Percentiles rank a stretch among this genome's conserved stretches.
Evolutionary conservation across 2,797 vertebrate genomes (phyloP).

Genomic region (Lepus oiostolus): DNA sequence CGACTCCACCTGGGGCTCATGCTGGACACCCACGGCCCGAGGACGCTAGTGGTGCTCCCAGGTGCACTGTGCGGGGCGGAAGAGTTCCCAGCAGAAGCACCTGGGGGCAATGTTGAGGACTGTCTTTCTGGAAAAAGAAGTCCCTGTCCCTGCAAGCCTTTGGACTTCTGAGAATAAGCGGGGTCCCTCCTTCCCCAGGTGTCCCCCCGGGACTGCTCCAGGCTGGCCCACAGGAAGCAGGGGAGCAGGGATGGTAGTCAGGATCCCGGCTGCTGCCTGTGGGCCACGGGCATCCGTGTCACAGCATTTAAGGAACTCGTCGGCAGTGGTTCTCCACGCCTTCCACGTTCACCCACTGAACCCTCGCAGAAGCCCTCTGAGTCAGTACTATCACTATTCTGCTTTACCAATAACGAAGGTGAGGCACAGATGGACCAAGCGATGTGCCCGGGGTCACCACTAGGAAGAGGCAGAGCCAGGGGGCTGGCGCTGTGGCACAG

Average conservation of each 20-base stretch:
- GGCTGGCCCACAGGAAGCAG: background rate
- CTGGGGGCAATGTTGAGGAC: conserved; percentile 29
- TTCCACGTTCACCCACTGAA: background rate
- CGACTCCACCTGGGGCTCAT: background rate
- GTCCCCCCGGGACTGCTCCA: background rate
- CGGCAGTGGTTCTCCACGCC: background rate
- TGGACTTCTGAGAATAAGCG: background rate
- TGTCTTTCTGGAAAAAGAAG: background rate
- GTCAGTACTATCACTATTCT: background rate
- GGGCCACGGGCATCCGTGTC: background rate
- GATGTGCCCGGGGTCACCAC: background rate
- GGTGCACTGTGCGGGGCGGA: background rate
- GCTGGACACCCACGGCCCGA: background rate
- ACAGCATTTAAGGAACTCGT: fast-evolving
- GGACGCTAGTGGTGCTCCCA: background rate
- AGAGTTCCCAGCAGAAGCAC: background rate
- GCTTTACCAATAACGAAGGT: background rate
- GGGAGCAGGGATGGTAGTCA: background rate
- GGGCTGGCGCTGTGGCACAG: too few species aligned
- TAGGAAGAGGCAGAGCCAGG: background rate
- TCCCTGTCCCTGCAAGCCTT: background rate
- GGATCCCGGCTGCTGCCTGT: fast-evolving
- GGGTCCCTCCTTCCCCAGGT: background rate
- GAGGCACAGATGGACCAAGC: background rate
- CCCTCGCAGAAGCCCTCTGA: background rate